phyloP scores from a whole-genome alignment of 64 coral and sea anemone species.

The Orbicella faveolata region DNA sequence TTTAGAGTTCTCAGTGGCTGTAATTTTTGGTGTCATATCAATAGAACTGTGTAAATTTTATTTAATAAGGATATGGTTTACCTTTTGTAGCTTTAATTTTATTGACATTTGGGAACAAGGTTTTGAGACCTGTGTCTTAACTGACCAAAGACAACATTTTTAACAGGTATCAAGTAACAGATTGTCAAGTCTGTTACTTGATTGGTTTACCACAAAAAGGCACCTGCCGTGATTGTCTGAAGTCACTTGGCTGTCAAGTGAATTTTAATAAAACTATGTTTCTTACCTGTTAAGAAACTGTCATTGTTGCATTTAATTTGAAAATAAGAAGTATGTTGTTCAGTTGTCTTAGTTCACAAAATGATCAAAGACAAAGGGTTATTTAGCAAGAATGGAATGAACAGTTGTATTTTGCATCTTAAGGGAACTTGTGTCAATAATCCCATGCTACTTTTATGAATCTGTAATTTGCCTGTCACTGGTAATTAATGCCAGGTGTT shows the following conservation, averaged over 20 bases:
- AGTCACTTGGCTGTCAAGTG: background rate
- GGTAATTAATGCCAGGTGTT: constrained; percentile 11
- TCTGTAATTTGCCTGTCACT: background rate
- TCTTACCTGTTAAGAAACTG: background rate
- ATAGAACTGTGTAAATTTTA: too few species aligned
- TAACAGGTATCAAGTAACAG: constrained; percentile 4
- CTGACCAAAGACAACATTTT: background rate
- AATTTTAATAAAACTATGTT: background rate
- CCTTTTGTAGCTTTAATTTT: background rate
- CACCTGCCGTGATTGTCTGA: background rate
- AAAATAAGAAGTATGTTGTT: too few species aligned
- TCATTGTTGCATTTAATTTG: too few species aligned
- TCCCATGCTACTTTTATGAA: too few species aligned
- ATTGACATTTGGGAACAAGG: background rate
- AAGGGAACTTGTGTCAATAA: too few species aligned
- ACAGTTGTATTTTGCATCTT: too few species aligned
- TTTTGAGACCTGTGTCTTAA: background rate
- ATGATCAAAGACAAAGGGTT: too few species aligned
- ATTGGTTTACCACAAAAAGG: background rate
- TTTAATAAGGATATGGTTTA: too few species aligned
- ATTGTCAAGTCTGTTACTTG: background rate
- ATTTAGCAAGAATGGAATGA: too few species aligned
- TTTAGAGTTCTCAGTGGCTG: too few species aligned
- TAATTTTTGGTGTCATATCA: too few species aligned
- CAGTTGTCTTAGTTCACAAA: too few species aligned